These are phyloP conservation scores for Chaetodon auriga DNA, from an alignment of 2,113 vertebrate genomes.

Conservation along the genomic window DNA sequence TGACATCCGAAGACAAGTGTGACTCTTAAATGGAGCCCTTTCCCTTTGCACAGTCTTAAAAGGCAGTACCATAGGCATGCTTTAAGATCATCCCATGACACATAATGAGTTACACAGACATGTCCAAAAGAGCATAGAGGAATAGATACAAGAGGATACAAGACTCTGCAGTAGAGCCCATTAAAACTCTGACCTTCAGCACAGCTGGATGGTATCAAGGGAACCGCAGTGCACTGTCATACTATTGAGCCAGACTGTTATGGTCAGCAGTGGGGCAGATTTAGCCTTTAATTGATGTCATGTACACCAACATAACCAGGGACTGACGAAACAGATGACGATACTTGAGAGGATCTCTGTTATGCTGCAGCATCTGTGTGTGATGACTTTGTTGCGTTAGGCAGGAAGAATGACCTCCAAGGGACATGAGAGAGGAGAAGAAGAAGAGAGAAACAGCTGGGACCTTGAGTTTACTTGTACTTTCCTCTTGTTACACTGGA, in stretches of 20 bases:
- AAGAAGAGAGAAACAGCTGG: conserved; percentile 61
- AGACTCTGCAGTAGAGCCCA: neutral
- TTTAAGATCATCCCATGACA: conserved; percentile 52
- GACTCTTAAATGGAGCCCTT: conserved; percentile 25
- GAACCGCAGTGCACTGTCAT: conserved; percentile 30
- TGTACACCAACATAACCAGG: neutral
- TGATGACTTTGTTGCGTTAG: conserved; percentile 47
- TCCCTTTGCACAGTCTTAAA: conserved; percentile 46
- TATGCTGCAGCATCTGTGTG: conserved; percentile 50
- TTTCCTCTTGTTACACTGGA: conserved; percentile 58
- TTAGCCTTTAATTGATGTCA: conserved; percentile 45
- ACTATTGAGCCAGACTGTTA: conserved; percentile 15
- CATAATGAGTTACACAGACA: conserved; percentile 54
- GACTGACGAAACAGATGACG: conserved; percentile 39
- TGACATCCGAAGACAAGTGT: conserved; percentile 24
- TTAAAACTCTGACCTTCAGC: conserved; percentile 41
- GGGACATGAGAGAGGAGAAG: conserved; percentile 37
- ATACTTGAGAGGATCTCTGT: conserved; percentile 22
- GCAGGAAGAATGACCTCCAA: conserved; percentile 67
- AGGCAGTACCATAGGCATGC: conserved; percentile 36
- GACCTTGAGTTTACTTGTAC: conserved; percentile 7
- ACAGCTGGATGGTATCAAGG: conserved; percentile 63
- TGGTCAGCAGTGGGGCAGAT: conserved; percentile 8
- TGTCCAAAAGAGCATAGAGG: conserved; percentile 36
- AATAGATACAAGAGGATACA: conserved; percentile 10